phyloP scores from a whole-genome alignment of 2,888 invertebrate genomes.

The Cheiracanthium punctorium region DNA sequence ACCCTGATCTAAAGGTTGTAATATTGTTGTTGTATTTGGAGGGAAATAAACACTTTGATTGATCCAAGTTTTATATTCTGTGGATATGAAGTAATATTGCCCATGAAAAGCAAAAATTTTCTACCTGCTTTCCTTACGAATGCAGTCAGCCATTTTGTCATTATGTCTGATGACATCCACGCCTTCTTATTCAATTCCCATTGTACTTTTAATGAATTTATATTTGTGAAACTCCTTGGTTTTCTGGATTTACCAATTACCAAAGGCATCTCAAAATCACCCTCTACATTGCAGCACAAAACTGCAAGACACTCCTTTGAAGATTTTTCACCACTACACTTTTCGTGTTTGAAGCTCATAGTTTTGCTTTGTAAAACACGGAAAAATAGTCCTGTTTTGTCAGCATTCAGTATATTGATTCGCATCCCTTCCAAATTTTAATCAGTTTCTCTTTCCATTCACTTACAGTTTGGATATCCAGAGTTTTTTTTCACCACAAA shows the following conservation, averaged over 20 bases:
- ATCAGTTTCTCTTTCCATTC: slow-evolving; percentile 6
- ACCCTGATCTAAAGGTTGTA: slow-evolving; percentile 23
- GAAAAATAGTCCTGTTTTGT: not conserved
- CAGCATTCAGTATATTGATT: not conserved
- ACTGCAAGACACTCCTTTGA: slow-evolving; percentile 5
- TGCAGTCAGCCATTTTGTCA: too few species aligned
- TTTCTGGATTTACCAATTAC: slow-evolving; percentile 18
- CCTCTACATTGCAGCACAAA: slow-evolving; percentile 11
- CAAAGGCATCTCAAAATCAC: not conserved
- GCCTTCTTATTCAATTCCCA: too few species aligned
- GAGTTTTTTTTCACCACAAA: slow-evolving; percentile 24
- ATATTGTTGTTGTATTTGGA: not conserved
- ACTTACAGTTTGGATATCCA: not conserved
- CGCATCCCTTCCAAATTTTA: not conserved
- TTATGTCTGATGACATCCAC: not conserved
- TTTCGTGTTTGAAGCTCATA: not conserved
- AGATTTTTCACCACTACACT: not conserved
- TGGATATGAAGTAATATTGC: not conserved
- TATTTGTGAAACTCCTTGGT: not conserved
- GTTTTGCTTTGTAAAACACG: slow-evolving; percentile 7
- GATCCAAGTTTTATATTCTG: slow-evolving; percentile 12
- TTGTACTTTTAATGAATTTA: not conserved
- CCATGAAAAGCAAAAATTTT: not conserved
- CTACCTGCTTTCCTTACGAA: not conserved
- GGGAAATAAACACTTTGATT: not conserved